These are phyloP conservation scores for Euzophera pinguis DNA, from an alignment of 2,888 invertebrate species.

Conservation along the genomic window DNA sequence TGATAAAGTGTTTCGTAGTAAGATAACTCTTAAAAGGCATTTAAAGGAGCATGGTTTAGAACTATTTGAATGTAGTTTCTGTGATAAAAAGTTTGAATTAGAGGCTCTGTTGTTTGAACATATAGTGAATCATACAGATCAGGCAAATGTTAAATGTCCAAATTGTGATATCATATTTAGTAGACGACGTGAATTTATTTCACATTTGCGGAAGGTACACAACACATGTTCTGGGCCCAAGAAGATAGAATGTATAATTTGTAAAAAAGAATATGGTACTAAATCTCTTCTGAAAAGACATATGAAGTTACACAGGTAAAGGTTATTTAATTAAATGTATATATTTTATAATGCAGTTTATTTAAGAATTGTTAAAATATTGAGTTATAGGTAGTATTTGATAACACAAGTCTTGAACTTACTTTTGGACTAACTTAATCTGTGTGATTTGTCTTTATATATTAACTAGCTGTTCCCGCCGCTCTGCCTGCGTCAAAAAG, in stretches of 20 bases:
- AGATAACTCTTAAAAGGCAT: slow-evolving; percentile 51
- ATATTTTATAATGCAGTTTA: too few relatives aligned
- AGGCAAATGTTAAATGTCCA: slow-evolving; percentile 52
- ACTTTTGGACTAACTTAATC: too few relatives aligned
- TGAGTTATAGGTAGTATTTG: too few relatives aligned
- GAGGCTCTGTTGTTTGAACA: slow-evolving; percentile 32
- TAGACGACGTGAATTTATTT: slow-evolving; percentile 65
- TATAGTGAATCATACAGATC: slow-evolving; percentile 23
- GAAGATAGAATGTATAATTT: slow-evolving; percentile 63
- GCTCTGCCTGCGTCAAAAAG: too few relatives aligned
- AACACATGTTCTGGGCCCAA: background rate
- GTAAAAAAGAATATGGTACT: slow-evolving; percentile 60
- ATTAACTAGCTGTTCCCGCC: too few relatives aligned
- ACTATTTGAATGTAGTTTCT: slow-evolving; percentile 28
- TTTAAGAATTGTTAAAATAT: too few relatives aligned
- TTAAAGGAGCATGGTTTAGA: slow-evolving; percentile 39
- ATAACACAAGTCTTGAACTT: too few relatives aligned
- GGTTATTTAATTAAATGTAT: background rate
- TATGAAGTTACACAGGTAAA: slow-evolving; percentile 64
- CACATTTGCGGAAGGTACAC: slow-evolving; percentile 25
- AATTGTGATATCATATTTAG: slow-evolving; percentile 75
- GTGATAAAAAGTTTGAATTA: slow-evolving; percentile 28
- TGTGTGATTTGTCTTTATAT: too few relatives aligned
- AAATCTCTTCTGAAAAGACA: slow-evolving; percentile 68
- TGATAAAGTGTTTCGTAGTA: slow-evolving; percentile 43